These are phyloP conservation scores for Macrochelys suwanniensis DNA, from an alignment of 2,797 vertebrate genomes.

Conservation along the genomic window DNA sequence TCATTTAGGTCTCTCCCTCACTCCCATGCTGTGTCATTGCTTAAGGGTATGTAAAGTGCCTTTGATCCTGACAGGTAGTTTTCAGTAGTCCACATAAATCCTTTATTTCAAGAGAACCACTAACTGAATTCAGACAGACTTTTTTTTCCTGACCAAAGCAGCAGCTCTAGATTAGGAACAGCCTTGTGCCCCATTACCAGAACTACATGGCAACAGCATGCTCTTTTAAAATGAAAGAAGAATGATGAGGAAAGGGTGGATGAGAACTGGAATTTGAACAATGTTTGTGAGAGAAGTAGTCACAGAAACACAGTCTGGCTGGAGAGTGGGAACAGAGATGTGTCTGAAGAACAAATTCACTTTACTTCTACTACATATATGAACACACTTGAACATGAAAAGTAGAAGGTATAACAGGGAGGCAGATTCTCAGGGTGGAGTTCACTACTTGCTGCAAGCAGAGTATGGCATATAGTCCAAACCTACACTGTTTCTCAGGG, in stretches of 20 bases:
- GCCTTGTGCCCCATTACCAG: not conserved
- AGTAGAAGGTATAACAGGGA: not conserved
- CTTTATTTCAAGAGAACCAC: not conserved
- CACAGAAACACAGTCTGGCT: not conserved
- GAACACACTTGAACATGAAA: not conserved
- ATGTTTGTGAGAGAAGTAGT: not conserved
- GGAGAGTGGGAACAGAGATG: not conserved
- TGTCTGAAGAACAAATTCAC: not conserved
- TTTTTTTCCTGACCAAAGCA: not conserved
- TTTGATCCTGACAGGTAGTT: not conserved
- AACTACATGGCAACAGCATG: not conserved
- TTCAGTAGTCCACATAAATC: not conserved
- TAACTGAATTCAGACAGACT: not conserved
- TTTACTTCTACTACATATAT: not conserved
- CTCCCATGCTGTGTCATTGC: not conserved
- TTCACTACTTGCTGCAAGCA: not conserved
- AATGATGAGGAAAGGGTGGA: not conserved
- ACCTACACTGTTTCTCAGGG: not conserved
- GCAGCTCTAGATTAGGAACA: not conserved
- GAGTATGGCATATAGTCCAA: not conserved
- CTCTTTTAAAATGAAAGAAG: not conserved
- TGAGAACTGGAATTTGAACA: not conserved
- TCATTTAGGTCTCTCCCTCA: not conserved
- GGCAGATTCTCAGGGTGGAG: not conserved
- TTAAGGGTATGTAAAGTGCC: not conserved